Evolutionary conservation across 2,113 vertebrate genomes (phyloP).

Genomic region (Gadus macrocephalus): DNA sequence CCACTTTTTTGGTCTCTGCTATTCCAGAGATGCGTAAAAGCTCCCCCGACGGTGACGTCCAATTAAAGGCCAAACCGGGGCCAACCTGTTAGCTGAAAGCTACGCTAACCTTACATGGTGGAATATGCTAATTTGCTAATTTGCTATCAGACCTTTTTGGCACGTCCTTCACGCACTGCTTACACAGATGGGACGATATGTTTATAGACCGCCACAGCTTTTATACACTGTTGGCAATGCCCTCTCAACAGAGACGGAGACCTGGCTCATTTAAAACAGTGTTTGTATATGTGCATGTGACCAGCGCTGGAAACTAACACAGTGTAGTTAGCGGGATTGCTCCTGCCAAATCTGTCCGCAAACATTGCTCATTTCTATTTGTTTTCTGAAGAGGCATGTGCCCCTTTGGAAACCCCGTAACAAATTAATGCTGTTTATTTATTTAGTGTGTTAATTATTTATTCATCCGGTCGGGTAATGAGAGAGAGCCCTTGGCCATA

Average conservation of each 20-base stretch:
- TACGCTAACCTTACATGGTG: conserved; percentile 41
- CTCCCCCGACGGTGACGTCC: conserved; percentile 35
- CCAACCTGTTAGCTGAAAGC: conserved; percentile 39
- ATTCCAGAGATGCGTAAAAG: conserved; percentile 25
- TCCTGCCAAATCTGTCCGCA: too few species aligned
- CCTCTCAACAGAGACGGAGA: neutral
- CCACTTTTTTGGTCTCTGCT: neutral
- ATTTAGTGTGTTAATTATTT: too few species aligned
- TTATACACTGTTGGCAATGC: conserved; percentile 12
- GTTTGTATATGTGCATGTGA: too few species aligned
- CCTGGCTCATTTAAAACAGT: too few species aligned
- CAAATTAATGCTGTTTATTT: too few species aligned
- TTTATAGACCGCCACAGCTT: conserved; percentile 28
- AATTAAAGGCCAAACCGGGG: conserved; percentile 8
- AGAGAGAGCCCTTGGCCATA: too few species aligned
- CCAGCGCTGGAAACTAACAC: too few species aligned
- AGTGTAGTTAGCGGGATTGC: too few species aligned
- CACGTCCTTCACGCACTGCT: neutral
- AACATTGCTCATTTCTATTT: too few species aligned
- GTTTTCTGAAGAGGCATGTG: too few species aligned
- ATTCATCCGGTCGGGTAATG: too few species aligned
- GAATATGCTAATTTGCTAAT: conserved; percentile 22
- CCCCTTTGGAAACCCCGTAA: too few species aligned
- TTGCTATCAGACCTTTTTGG: neutral
- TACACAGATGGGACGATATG: conserved; percentile 28